Base-by-base conservation (phyloP, 2,113 vertebrate genomes). In the Mola mola region DNA sequence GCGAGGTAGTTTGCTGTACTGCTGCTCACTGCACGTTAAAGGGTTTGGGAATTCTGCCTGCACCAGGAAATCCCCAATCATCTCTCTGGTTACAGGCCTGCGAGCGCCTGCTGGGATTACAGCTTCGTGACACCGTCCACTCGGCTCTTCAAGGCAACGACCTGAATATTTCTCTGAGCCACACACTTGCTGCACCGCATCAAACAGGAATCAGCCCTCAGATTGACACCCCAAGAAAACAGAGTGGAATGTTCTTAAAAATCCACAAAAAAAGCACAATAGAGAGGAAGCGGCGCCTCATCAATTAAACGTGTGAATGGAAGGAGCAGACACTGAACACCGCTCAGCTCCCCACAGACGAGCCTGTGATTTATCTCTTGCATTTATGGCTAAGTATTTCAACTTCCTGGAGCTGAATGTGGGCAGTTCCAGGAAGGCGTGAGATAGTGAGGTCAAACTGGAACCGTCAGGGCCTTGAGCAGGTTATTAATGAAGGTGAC, bases 401-500 rank as follows among this genome's bases (percentile, higher is more conserved):
- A 12, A 28, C 42, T 82, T 72, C 64, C 53, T 5, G 33, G 42
- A 52, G 51, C 43, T 46, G 24, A 38, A 61, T 20, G 43, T 24
- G 50, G 17, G 20, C 59, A 0, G 13, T 88, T 83, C 69, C 78
- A 58, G 76, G 72, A 87, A 83, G 22, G 40, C 13, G 33, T 13
- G 58, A 48, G 43, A 48, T 28, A 2, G 53, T 34, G 78, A 83
- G 80, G 68, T 81, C 75, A 78, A 56, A 53, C 61, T 33, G 67
- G 37, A 64, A 55, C 29, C 48, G 13, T 13, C 25, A 20, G 36
- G 12, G 53, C 62, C 37, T 70, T 78, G 83, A 78, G 70, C 43
- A 11, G 71, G 66, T 78, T 74, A 43, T 13, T 3, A 51, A 66
- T 81, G 76, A 81, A 66, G 78, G 80, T 82, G 82, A 87, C 76